Conservation (phyloP, 2,797 vertebrate species). For the Dermochelys coriacea region DNA sequence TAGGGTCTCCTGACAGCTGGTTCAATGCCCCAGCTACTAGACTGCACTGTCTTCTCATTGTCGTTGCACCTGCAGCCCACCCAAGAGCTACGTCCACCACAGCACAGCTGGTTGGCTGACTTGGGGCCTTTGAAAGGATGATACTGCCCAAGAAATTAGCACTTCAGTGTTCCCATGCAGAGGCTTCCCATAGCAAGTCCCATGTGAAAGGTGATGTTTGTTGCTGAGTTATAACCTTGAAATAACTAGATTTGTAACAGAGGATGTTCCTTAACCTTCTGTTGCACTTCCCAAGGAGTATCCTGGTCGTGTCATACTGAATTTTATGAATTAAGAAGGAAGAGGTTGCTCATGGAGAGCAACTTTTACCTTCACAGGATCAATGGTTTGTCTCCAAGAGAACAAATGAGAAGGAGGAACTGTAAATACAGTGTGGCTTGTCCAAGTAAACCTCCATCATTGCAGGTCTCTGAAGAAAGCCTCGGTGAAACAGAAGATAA, state of each 20-base stretch:
- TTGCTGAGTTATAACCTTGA: too few relatives aligned
- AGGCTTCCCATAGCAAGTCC: neutral
- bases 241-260: too few relatives aligned
- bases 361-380: neutral
- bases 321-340: too few relatives aligned
- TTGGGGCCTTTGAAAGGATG: neutral
- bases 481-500: rapidly evolving
- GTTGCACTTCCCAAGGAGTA: too few relatives aligned
- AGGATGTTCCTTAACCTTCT: too few relatives aligned
- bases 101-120: neutral
- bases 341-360: too few relatives aligned
- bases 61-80: neutral
- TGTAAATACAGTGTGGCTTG: rapidly evolving
- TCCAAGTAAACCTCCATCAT: neutral
- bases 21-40: neutral
- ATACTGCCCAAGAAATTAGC: neutral
- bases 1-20: neutral
- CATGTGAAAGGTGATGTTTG: neutral
- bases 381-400: neutral
- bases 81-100: neutral
- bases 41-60: neutral
- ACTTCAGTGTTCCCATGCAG: neutral
- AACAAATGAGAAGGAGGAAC: neutral
- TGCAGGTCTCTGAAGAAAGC: rapidly evolving
- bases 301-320: too few relatives aligned